Base-by-base conservation (phyloP, 23 tunicate species). In the Clavelina lepadiformis region DNA sequence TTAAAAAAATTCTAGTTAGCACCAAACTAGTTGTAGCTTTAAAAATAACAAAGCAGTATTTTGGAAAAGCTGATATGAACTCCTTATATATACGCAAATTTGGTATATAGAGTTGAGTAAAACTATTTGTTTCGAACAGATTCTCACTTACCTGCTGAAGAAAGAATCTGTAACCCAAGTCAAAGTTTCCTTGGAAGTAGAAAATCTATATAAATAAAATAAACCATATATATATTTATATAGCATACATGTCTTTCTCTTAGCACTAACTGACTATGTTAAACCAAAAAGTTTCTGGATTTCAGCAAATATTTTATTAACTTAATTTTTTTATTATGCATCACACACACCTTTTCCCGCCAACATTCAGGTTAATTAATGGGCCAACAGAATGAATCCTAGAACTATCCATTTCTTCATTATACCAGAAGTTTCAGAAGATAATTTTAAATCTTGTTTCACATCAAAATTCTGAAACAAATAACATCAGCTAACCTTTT, bases 91-190 rank as follows among this genome's bases (percentile, higher is more conserved):
- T 8, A 11, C 11, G 15, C 49, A 41, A 8, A 8, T 11, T 41
- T 8, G 15, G 11, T 11, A 41, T 11, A 41, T 41, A 15, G 15
- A 41, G 49, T 41, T 41, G 49, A 15, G 15, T 11, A 51, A 5
- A 0, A n/a, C n/a, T n/a, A n/a, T n/a, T n/a, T n/a, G n/a, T n/a
- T n/a, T n/a, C n/a, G n/a, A n/a, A n/a, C n/a, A n/a, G n/a, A n/a
- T n/a, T n/a, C n/a, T n/a, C n/a, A 58, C 59, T 53, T 66, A 83
- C 91, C 91, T 83, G 73, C 88, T 56, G 75, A 89, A 89, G 65
- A 89, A 89, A 27, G 97, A 81, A 46, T 89, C 89, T 5, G 88
- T 79, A 5, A 89, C 76, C 97, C 97, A 89, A 25, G 88, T 73
- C 35, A 89, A 49, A 29, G 97, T 89, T 56, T 89, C 97, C 30